Base-by-base conservation (phyloP, 2,888 invertebrate species). In the Nemoura dubitans region DNA sequence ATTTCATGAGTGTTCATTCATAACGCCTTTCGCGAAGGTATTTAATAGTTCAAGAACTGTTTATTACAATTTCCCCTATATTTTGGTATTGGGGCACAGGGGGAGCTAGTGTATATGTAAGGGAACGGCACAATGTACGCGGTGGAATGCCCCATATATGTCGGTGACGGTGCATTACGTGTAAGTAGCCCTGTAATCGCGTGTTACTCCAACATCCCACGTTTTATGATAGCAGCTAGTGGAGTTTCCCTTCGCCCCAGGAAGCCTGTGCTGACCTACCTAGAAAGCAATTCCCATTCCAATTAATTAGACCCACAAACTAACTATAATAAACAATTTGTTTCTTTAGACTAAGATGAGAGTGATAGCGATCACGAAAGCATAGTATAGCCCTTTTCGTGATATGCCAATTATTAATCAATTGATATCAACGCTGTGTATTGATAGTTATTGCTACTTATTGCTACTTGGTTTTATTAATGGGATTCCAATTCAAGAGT, bases 261-360 rank as follows among this genome's bases (percentile, higher is more conserved):
- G 16, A 59, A 59, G 14, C 59, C 1, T 59, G 3, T 2, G 59
- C 59, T 59, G 59, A 59, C 59, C 59, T 59, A 59, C 6, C 59
- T 59, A 59, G 59, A 21, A 59, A 59, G 59, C 59, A 59, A 59
- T 59, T 59, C 59, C 59, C 59, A 59, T 59, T 59, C 59, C 59
- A 59, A 59, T 59, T 59, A 59, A 59, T 59, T 59, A 59, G 14
- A 1, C 59, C 21, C 59, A 59, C 59, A 59, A 10, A 59, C 59
- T 59, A 59, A 59, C 59, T 59, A 21, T 59, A 59, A 59, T 59
- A 59, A 59, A 59, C 59, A 59, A 21, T 21, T 59, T 59, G 59
- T 59, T 59, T 59, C 59, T 59, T 59, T 59, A 59, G 10, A 21
- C 59, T 2, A 16, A 59, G 59, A 59, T 59, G 6, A 59, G 59